Percentiles rank a stretch among this genome's conserved stretches.
These are phyloP conservation scores for Entomobrya proxima DNA, from an alignment of 2,888 invertebrate species.

Conservation along the genomic window DNA sequence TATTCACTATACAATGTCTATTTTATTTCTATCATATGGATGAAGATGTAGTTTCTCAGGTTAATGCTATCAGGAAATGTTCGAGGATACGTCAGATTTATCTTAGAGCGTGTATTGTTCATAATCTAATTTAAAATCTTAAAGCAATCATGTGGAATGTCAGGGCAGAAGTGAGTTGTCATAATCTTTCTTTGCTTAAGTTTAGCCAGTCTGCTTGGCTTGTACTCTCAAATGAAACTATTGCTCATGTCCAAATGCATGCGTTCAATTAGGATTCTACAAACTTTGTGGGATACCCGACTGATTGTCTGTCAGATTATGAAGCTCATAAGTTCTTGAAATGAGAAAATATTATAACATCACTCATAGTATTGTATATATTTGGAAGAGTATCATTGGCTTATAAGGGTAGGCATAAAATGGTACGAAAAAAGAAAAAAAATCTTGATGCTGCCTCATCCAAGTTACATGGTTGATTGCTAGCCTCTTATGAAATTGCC, in stretches of 20 bases:
- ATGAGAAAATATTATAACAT: background rate
- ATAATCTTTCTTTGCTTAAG: background rate
- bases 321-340: background rate
- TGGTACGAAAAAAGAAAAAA: background rate
- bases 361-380: background rate
- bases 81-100: too few species aligned
- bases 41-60: too few species aligned
- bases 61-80: too few species aligned
- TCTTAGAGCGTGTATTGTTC: background rate
- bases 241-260: background rate
- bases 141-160: background rate
- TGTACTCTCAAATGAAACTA: background rate
- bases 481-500: background rate
- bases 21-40: too few species aligned
- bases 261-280: background rate
- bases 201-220: background rate
- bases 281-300: background rate
- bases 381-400: background rate
- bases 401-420: background rate
- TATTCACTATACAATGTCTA: too few species aligned
- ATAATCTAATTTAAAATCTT: slow-evolving; percentile 25
- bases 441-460: background rate
- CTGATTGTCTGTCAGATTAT: slow-evolving; percentile 22
- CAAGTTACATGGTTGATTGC: background rate
- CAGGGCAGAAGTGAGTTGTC: slow-evolving; percentile 12